A percentile compares a stretch with the other conserved stretches of the same genome.
phyloP scores from a whole-genome alignment of 2,888 invertebrate species.

The Aphodius granarius region DNA sequence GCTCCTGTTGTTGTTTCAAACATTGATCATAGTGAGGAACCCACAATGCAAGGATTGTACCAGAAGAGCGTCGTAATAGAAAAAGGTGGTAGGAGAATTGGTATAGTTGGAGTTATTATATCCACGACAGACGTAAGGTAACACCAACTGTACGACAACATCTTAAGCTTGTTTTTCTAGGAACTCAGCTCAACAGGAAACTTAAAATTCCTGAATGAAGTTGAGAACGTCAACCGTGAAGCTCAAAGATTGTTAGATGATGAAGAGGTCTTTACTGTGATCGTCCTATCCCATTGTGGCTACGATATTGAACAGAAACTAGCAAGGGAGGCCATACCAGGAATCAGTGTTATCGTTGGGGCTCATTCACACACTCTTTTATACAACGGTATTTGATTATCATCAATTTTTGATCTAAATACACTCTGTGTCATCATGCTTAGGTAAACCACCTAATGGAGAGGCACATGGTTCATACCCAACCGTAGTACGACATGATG shows the following conservation, averaged over 20 bases:
- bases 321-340: slow-evolving; percentile 64
- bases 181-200: slow-evolving; percentile 67
- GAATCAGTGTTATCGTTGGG: slow-evolving; percentile 81
- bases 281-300: slow-evolving; percentile 84
- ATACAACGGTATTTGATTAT: slow-evolving; percentile 61
- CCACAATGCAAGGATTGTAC: slow-evolving; percentile 63
- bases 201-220: slow-evolving; percentile 71
- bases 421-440: background rate
- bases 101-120: slow-evolving; percentile 77
- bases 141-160: too few species aligned
- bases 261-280: slow-evolving; percentile 73
- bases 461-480: slow-evolving; percentile 68
- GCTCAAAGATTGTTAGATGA: slow-evolving; percentile 62
- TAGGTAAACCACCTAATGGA: slow-evolving; percentile 21
- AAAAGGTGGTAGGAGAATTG: slow-evolving; percentile 67
- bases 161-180: slow-evolving; percentile 57
- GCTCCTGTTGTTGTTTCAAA: slow-evolving; percentile 72
- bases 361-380: slow-evolving; percentile 82
- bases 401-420: background rate
- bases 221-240: slow-evolving; percentile 67
- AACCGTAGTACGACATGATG: slow-evolving; percentile 58
- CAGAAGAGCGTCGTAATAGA: slow-evolving; percentile 67
- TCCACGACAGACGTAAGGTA: slow-evolving; percentile 64
- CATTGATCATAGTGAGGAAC: slow-evolving; percentile 71
- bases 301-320: slow-evolving; percentile 68